phyloP scores from a whole-genome alignment of 1,140 invertebrate species.

The Acromyrmex echinatior region DNA sequence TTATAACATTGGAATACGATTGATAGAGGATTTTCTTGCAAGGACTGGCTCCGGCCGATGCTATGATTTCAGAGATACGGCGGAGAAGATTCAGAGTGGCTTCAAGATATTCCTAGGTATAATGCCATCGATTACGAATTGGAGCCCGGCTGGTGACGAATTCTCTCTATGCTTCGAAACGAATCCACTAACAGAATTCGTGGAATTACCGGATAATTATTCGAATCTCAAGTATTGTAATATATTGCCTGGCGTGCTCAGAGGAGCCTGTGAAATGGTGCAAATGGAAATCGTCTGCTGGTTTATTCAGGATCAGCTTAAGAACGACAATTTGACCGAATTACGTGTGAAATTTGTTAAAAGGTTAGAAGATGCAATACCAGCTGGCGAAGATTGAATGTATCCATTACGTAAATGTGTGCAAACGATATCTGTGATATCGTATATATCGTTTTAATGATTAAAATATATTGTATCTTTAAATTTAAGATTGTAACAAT shows the following conservation, averaged over 20 bases:
- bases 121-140: constrained; percentile 96
- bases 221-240: constrained; percentile 97
- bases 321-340: constrained; percentile 98
- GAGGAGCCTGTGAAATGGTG: constrained; percentile 99
- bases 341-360: constrained; percentile 98
- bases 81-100: constrained; percentile 97
- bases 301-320: constrained; percentile 97
- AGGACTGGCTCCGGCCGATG: constrained; percentile 96
- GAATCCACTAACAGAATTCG: constrained; percentile 99
- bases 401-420: neutral
- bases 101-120: constrained; percentile 97
- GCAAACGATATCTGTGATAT: neutral
- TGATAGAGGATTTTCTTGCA: constrained; percentile 99
- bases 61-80: constrained; percentile 98
- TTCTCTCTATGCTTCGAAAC: constrained; percentile 98
- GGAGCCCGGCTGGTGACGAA: constrained; percentile 97
- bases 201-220: constrained; percentile 97
- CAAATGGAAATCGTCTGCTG: constrained; percentile 93
- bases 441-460: neutral
- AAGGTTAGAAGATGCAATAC: constrained; percentile 98
- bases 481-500: constrained; percentile 28
- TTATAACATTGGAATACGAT: constrained; percentile 98
- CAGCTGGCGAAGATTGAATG: constrained; percentile 97
- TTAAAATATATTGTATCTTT: constrained; percentile 24
- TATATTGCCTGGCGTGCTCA: constrained; percentile 96